phyloP scores from a whole-genome alignment of 2,888 invertebrate genomes.

The Eustalomyia histrio region DNA sequence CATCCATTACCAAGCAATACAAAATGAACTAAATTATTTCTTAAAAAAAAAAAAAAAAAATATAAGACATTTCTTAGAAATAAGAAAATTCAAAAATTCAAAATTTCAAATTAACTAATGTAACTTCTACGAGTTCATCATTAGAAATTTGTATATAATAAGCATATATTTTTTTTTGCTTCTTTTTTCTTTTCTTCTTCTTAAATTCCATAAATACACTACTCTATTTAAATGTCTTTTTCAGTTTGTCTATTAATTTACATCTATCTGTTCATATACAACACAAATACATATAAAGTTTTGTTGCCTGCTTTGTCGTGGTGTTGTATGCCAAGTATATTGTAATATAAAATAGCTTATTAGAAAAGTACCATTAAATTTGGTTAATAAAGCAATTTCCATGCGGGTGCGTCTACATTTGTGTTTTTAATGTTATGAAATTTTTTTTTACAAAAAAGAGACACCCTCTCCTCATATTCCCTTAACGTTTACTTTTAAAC shows the following conservation, averaged over 20 bases:
- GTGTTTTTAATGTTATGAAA: slow-evolving; percentile 22
- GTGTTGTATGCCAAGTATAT: slow-evolving; percentile 24
- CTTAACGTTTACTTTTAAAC: not conserved
- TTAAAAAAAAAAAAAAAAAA: too few species aligned
- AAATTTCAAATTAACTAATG: too few species aligned
- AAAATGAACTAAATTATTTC: too few species aligned
- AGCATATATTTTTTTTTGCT: not conserved
- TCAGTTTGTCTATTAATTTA: slow-evolving; percentile 35
- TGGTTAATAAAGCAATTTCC: slow-evolving; percentile 76
- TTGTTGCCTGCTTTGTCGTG: not conserved
- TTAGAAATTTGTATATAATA: not conserved
- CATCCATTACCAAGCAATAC: too few species aligned
- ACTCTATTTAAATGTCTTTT: slow-evolving; percentile 15
- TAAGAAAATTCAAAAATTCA: too few species aligned
- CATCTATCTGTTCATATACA: not conserved
- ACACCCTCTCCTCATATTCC: not conserved
- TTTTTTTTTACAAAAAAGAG: not conserved
- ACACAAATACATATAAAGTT: not conserved
- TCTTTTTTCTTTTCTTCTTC: not conserved
- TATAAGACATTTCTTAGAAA: too few species aligned
- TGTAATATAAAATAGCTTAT: slow-evolving; percentile 66
- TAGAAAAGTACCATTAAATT: slow-evolving; percentile 74
- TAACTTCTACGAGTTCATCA: not conserved
- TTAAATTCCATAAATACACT: not conserved
- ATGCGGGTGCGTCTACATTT: slow-evolving; percentile 69